A percentile compares a stretch with the other conserved stretches of the same genome.
Evolutionary conservation across 2,797 vertebrate genomes (phyloP).

Genomic region (Erithacus rubecula): DNA sequence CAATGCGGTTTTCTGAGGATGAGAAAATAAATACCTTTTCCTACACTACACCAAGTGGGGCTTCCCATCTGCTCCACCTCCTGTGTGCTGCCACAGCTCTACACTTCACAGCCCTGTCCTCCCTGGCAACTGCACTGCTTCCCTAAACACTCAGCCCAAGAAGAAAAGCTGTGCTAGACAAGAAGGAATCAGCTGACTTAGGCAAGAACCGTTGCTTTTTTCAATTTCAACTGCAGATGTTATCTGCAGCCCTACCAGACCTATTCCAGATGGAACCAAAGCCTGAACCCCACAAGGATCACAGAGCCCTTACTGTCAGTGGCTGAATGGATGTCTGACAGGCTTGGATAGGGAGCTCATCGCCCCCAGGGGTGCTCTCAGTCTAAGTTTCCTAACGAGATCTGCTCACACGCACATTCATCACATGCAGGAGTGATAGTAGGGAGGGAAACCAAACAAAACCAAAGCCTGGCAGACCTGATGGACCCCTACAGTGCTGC

Average conservation of each 20-base stretch:
- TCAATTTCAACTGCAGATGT: background rate
- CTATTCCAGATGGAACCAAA: background rate
- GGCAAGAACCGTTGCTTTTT: background rate
- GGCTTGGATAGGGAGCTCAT: background rate
- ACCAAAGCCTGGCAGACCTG: background rate
- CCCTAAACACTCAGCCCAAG: background rate
- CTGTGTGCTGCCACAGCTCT: background rate
- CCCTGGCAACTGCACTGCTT: background rate
- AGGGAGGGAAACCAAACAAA: background rate
- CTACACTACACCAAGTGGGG: background rate
- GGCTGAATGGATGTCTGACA: background rate
- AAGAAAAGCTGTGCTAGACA: background rate
- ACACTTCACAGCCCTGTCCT: background rate
- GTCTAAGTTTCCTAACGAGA: background rate
- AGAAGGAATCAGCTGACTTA: background rate
- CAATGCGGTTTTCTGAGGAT: background rate
- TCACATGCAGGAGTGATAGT: rapidly evolving
- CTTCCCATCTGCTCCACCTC: background rate
- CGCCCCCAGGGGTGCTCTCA: background rate
- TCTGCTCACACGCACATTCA: background rate
- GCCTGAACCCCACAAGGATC: background rate
- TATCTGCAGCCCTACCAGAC: background rate
- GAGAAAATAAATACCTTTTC: background rate
- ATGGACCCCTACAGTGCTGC: background rate
- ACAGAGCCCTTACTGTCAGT: background rate